Conservation (phyloP, 2,113 vertebrate species). For the Xiphorhynchus elegans region DNA sequence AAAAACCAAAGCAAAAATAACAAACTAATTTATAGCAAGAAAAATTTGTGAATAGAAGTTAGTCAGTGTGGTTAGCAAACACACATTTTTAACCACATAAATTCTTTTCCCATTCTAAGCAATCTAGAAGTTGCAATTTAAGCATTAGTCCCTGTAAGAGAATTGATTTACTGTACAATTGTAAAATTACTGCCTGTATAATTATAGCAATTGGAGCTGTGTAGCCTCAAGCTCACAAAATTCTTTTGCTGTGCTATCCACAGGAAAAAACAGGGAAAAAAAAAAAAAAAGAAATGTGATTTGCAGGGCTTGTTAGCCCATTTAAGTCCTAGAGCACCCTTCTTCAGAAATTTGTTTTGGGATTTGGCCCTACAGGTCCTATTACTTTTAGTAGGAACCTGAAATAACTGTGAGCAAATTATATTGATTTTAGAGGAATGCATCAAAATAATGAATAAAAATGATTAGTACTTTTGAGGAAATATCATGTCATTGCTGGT, state of each 20-base stretch:
- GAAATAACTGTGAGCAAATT: neutral
- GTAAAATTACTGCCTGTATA: neutral
- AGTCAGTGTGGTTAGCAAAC: neutral
- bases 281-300: neutral
- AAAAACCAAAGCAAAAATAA: neutral
- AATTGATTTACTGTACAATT: neutral
- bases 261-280: neutral
- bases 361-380: neutral
- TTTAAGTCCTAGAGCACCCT: neutral
- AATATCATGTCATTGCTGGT: neutral
- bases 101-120: neutral
- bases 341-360: neutral
- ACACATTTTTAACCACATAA: neutral
- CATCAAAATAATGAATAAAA: neutral
- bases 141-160: neutral
- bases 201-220: neutral
- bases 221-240: neutral
- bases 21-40: neutral
- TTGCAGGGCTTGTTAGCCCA: neutral
- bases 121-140: slow-evolving; percentile 2
- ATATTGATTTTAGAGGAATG: neutral
- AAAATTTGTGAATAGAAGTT: neutral
- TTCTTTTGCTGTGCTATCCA: neutral
- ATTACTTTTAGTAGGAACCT: neutral
- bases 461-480: neutral